Conservation (phyloP, 2,113 vertebrate species). For the Amphilophus citrinellus region DNA sequence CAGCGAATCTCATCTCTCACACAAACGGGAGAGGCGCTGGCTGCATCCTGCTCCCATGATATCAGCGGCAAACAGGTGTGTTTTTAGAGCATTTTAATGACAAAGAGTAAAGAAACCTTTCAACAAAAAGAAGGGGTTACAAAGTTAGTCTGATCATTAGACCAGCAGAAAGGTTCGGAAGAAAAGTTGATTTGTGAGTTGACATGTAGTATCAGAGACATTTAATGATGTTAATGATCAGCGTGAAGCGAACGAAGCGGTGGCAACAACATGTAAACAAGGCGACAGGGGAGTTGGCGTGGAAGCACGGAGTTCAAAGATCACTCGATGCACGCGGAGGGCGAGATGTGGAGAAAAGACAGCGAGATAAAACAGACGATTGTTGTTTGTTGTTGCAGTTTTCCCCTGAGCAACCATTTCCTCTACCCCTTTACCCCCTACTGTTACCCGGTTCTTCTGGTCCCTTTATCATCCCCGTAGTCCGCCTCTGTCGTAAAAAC, state of each 20-base stretch:
- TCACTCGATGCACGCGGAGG: constrained; percentile 65
- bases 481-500: constrained; percentile 38
- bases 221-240: constrained; percentile 79
- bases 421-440: constrained; percentile 66
- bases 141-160: constrained; percentile 70
- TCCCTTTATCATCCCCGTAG: constrained; percentile 45
- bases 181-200: constrained; percentile 69
- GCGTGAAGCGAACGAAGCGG: constrained; percentile 35
- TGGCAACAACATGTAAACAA: constrained; percentile 75
- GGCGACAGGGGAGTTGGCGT: constrained; percentile 75
- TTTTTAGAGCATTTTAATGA: constrained; percentile 54
- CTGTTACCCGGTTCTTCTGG: constrained; percentile 44
- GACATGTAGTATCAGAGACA: constrained; percentile 55
- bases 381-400: constrained; percentile 76
- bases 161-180: constrained; percentile 35
- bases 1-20: constrained; percentile 9
- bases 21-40: not conserved
- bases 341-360: constrained; percentile 57
- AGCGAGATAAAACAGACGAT: constrained; percentile 75
- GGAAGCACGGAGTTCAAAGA: constrained; percentile 74
- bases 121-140: constrained; percentile 31
- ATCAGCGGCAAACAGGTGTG: constrained; percentile 58
- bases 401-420: constrained; percentile 73
- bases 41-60: not conserved
- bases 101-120: constrained; percentile 37